Conservation (phyloP, 2,888 invertebrate genomes). For the Blera fallax region DNA sequence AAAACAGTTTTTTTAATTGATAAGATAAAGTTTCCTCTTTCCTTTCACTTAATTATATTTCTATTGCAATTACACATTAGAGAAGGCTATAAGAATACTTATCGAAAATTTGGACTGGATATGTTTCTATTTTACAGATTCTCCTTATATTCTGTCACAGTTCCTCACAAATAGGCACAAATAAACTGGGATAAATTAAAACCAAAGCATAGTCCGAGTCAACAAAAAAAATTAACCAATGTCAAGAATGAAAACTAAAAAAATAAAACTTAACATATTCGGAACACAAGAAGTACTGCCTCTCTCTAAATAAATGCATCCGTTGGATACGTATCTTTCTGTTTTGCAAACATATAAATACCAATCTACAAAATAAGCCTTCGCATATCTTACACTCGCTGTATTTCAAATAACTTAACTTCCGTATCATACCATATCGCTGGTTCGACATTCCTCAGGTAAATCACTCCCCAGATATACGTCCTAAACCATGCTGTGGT, state of each 20-base stretch:
- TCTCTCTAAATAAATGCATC: conserved; percentile 28
- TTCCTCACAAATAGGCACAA: not conserved
- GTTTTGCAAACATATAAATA: not conserved
- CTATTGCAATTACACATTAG: no score
- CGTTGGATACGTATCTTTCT: not conserved
- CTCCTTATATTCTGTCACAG: no score
- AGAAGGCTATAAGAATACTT: no score
- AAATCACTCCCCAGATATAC: conserved; percentile 99
- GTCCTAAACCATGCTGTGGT: conserved; percentile 99
- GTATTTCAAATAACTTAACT: conserved; percentile 99
- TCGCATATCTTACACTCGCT: conserved; percentile 87
- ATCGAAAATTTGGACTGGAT: no score
- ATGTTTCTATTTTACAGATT: no score
- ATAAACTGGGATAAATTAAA: no score
- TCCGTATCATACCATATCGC: conserved; percentile 99
- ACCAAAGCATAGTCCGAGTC: no score
- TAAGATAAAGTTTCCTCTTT: no score
- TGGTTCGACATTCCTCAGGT: conserved; percentile 98
- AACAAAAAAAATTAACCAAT: not conserved
- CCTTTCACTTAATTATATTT: no score
- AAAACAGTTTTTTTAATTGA: no score
- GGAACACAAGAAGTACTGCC: conserved; percentile 3
- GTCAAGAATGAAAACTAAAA: not conserved
- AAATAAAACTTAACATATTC: not conserved
- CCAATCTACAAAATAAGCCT: conserved; percentile 6